phyloP scores from a whole-genome alignment of 2,113 vertebrate species.

The Nesoenas mayeri region DNA sequence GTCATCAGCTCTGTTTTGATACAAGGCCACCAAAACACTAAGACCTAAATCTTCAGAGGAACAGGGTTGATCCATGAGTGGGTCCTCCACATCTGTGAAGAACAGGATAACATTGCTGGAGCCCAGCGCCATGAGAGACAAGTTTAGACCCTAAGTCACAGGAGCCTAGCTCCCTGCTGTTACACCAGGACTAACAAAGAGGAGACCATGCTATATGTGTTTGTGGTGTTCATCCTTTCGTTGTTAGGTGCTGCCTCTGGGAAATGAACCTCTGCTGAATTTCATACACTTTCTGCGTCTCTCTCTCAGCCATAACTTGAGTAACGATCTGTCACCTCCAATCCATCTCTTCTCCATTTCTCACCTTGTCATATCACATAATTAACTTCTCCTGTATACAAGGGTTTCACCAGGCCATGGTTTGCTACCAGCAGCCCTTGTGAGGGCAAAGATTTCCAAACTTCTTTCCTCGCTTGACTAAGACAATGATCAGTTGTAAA shows the following conservation, averaged over 20 bases:
- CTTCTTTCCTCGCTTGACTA: fast-evolving
- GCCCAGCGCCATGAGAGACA: not conserved
- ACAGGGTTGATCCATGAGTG: not conserved
- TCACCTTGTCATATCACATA: not conserved
- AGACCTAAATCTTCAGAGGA: not conserved
- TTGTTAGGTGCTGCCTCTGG: not conserved
- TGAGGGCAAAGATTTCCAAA: not conserved
- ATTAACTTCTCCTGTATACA: not conserved
- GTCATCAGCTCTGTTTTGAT: not conserved
- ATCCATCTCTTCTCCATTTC: not conserved
- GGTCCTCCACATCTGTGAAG: not conserved
- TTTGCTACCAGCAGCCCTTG: not conserved
- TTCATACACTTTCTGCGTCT: not conserved
- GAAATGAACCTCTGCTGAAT: not conserved
- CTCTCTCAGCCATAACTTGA: not conserved
- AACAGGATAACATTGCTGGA: not conserved
- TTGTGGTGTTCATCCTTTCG: not conserved
- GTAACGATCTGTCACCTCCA: not conserved
- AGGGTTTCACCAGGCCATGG: not conserved
- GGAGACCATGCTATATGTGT: fast-evolving
- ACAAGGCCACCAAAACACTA: not conserved
- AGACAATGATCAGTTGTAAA: not conserved
- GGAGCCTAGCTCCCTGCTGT: not conserved
- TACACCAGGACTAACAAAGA: not conserved
- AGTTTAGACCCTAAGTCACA: not conserved